A percentile compares a stretch with the other conserved stretches of the same genome.
phyloP scores from a whole-genome alignment of 2,113 vertebrate genomes.

The Pongo pygmaeus region DNA sequence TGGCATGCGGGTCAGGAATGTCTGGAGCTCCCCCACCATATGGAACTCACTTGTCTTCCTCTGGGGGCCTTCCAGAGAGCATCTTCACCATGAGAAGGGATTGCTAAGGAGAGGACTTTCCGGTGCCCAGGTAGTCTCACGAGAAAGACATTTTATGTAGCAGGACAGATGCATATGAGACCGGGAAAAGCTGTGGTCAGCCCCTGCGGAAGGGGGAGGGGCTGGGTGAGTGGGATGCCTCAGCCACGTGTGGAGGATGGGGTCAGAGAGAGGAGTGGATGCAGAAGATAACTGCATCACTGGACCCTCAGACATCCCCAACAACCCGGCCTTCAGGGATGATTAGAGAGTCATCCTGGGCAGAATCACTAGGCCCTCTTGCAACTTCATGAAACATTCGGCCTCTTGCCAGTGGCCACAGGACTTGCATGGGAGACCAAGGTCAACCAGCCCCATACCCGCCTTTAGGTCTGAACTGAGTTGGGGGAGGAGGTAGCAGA shows the following conservation, averaged over 20 bases:
- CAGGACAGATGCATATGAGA: not conserved
- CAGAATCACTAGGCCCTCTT: not conserved
- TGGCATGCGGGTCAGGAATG: not conserved
- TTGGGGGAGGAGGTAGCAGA: not conserved
- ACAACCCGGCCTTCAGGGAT: not conserved
- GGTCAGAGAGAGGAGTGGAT: not conserved
- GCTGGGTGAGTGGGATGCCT: not conserved
- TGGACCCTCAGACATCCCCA: too few relatives aligned
- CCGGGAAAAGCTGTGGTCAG: not conserved
- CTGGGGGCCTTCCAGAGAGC: not conserved
- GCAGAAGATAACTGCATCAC: not conserved
- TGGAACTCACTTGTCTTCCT: not conserved
- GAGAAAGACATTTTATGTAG: not conserved
- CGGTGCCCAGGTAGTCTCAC: not conserved
- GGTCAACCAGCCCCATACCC: not conserved
- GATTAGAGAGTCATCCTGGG: not conserved
- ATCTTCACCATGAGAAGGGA: not conserved
- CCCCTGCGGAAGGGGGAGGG: not conserved
- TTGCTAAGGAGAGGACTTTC: not conserved
- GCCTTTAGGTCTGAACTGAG: not conserved
- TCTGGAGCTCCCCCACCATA: too few relatives aligned
- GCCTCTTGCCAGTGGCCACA: not conserved
- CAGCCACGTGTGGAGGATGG: not conserved
- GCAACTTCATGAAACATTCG: not conserved
- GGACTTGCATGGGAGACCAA: not conserved